Percentiles rank a stretch among this genome's conserved stretches.
Conservation (phyloP, 2,113 vertebrate species). For the Toxotes jaculatrix region DNA sequence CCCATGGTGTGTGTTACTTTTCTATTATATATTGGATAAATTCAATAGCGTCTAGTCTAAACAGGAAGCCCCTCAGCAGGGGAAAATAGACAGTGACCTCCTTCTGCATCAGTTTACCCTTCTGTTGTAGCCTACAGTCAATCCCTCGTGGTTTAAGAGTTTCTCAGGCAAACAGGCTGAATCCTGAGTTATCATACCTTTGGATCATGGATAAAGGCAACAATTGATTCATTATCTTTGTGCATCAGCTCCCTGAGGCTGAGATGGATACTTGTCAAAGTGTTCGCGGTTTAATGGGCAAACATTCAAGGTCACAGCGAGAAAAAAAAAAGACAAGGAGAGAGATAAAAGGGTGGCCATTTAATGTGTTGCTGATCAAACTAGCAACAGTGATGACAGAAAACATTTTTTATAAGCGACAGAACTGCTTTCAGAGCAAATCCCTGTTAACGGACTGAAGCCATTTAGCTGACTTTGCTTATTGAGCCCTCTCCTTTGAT, state of each 20-base stretch:
- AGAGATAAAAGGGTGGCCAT: constrained; percentile 33
- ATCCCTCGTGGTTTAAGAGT: constrained; percentile 61
- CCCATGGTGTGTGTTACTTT: too few species aligned
- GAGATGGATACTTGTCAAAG: constrained; percentile 70
- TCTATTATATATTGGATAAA: background rate
- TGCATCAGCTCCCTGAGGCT: constrained; percentile 64
- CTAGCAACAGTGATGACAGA: background rate
- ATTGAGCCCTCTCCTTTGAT: constrained; percentile 29
- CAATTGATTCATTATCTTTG: constrained; percentile 82
- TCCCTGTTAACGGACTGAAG: constrained; percentile 35
- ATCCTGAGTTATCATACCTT: constrained; percentile 70
- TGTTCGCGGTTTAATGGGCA: constrained; percentile 66
- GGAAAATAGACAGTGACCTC: constrained; percentile 63
- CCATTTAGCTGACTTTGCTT: constrained; percentile 50
- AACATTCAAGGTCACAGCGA: constrained; percentile 77
- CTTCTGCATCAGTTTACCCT: constrained; percentile 68
- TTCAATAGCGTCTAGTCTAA: background rate
- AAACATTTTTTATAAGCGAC: constrained; percentile 20
- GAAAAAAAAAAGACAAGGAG: constrained; percentile 37
- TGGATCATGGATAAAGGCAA: constrained; percentile 77
- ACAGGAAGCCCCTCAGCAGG: constrained; percentile 9
- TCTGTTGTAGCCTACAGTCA: constrained; percentile 46
- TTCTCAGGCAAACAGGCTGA: constrained; percentile 60
- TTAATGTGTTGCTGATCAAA: constrained; percentile 47
- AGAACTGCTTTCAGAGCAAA: constrained; percentile 26